Base-by-base conservation (phyloP, 2,113 vertebrate genomes). In the Strix uralensis region DNA sequence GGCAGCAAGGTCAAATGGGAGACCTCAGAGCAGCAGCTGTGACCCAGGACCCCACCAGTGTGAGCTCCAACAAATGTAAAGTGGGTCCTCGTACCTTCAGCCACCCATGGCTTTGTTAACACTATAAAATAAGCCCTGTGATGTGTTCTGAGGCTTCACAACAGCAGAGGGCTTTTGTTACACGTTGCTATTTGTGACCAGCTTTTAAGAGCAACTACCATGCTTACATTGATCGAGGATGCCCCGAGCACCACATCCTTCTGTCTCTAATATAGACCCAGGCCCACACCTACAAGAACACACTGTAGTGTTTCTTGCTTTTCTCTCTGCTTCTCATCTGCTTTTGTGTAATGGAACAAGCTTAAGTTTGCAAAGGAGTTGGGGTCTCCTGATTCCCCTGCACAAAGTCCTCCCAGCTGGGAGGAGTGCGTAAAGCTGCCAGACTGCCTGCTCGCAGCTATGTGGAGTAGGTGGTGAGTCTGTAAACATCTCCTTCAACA, bases 391-490 rank as follows among this genome's bases (percentile, higher is more conserved):
- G 36, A 40, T 47, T 62, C 15, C 55, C 38, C 12, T 57, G 67
- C 54, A 57, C 32, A 34, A 77, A 54, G 55, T 9, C 5, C 19
- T 7, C 10, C 5, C 23, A 40, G 0, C 5, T 3, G 3, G 29
- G 10, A 52, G 40, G 3, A 58, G 36, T 5, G 2, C 1, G 2
- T 11, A 20, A 80, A 88, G 42, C 84, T 72, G 57, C 20, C 79
- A 63, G 49, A 38, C 34, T 65, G 21, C 29, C 72, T 42, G 55
- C 67, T n/a, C 22, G 34, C 15, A 40, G 25, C 27, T 22, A 15
- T 9, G 16, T 21, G 42, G 26, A 30, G n/a, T 71, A 72, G 14
- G 23, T 6, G 6, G 13, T 59, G 30, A 49, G 38, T 62, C 61
- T 79, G 4, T 16, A 75, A 86, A 65, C 29, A 13, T 23, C 47